Base-by-base conservation (phyloP, 2,888 invertebrate species). In the Sussaba pulchella region DNA sequence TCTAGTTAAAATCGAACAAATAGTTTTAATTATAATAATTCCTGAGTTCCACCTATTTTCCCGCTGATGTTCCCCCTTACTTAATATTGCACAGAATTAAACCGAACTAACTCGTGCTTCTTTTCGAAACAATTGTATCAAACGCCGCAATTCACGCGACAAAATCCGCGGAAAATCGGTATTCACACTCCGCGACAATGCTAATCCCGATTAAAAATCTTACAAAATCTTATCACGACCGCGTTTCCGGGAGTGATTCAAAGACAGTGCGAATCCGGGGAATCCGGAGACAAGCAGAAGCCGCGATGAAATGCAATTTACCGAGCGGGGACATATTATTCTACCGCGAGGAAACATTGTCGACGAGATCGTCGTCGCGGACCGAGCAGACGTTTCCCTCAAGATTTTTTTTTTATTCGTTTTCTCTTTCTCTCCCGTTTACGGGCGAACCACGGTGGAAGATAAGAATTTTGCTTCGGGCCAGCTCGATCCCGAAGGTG, bases 261-360 rank as follows among this genome's bases (percentile, higher is more conserved):
- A 45, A 50, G 50, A 36, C 50, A 26, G 41, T 54, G 57, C 54
- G 63, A 47, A 69, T n/a, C n/a, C n/a, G 57, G 64, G 59, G 47
- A 70, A 70, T 17, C 41, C 64, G 50, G 19, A 57, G 26, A 50
- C 57, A 69, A 43, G 39, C 36, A 59, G 70, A 41, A 70, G 70
- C 74, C 74, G 57, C 64, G 79, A 64, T 77, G 83, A 80, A 85
- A 84, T 85, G 84, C 81, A 84, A 85, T 85, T 85, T 85, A 76
- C 83, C 82, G 78, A 81, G 76, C 74, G 81, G 79, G 72, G 74
- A 54, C 69, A 73, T 69, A 69, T 73, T 69, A 69, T 73, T 70
- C 64, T 59, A 47, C 57, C 63, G 24, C 24, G 36, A 45, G n/a
- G 50, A 50, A 50, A 36, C 61, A 41, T 41, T 9, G 61, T 41